Percentiles rank a stretch among this genome's conserved stretches.
These are phyloP conservation scores for Omphaloscelis lunosa DNA, from an alignment of 2,888 invertebrate genomes.

Conservation along the genomic window DNA sequence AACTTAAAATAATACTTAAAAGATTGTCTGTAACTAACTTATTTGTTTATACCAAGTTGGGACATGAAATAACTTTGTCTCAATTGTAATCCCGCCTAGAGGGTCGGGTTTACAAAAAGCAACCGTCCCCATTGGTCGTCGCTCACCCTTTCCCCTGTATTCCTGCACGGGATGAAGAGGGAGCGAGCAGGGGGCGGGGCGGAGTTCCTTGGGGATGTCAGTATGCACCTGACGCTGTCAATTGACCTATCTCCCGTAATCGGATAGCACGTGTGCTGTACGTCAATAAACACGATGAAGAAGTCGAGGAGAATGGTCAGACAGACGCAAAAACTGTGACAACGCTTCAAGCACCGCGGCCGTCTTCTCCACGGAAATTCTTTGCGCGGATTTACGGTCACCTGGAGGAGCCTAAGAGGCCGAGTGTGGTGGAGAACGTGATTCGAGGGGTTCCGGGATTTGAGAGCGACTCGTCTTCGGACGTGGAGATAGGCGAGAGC, in stretches of 20 bases:
- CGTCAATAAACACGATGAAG: constrained; percentile 71
- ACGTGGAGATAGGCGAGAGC: constrained; percentile 84
- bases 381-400: constrained; percentile 95
- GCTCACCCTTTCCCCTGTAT: constrained; percentile 74
- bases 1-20: background rate
- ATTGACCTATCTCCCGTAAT: constrained; percentile 79
- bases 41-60: constrained; percentile 43
- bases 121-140: constrained; percentile 75
- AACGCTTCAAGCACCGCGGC: constrained; percentile 82
- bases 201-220: constrained; percentile 72
- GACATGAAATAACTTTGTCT: constrained; percentile 52
- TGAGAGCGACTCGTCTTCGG: constrained; percentile 87
- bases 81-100: constrained; percentile 74
- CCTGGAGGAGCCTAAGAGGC: constrained; percentile 89
- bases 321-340: constrained; percentile 74
- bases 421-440: constrained; percentile 70
- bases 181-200: constrained; percentile 76
- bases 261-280: constrained; percentile 75
- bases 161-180: constrained; percentile 73
- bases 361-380: constrained; percentile 95
- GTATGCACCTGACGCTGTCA: constrained; percentile 82
- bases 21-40: constrained; percentile 10
- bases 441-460: constrained; percentile 57
- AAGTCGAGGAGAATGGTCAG: constrained; percentile 64
- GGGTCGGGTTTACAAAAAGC: constrained; percentile 70